These are phyloP conservation scores for Stomatorhinus ivindoensis DNA, from an alignment of 2,113 vertebrate species.

Conservation along the genomic window DNA sequence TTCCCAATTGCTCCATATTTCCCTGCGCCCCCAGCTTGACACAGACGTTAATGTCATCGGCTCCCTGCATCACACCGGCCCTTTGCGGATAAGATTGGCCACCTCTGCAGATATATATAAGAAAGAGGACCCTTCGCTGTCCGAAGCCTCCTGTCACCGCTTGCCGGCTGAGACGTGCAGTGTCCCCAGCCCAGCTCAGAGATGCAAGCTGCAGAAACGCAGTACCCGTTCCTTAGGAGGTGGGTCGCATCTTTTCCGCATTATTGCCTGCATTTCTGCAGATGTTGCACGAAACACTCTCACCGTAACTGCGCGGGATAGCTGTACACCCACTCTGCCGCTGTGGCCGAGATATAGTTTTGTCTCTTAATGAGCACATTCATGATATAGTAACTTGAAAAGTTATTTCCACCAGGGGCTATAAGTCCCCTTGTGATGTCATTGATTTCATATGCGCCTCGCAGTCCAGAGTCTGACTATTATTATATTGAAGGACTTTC, in stretches of 20 bases:
- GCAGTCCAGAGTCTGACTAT: constrained; percentile 29
- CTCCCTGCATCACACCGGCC: background rate
- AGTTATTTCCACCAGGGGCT: background rate
- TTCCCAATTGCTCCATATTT: background rate
- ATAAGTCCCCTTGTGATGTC: constrained; percentile 24
- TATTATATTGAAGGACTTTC: constrained; percentile 43
- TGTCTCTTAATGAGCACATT: background rate
- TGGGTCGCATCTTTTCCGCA: background rate
- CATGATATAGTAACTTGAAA: background rate
- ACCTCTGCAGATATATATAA: background rate
- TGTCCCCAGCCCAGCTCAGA: background rate
- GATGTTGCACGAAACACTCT: background rate
- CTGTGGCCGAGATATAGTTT: background rate
- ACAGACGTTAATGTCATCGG: background rate
- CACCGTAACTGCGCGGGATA: background rate
- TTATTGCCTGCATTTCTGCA: background rate
- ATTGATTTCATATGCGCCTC: constrained; percentile 24
- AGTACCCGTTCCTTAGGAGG: background rate
- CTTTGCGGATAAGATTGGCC: background rate
- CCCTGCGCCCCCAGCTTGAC: background rate
- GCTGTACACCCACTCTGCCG: background rate
- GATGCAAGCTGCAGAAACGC: background rate
- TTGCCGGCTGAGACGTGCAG: background rate
- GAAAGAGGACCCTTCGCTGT: background rate
- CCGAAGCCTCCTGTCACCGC: background rate